phyloP scores from a whole-genome alignment of 1,140 invertebrate genomes.

The Rhagoletis zephyria region DNA sequence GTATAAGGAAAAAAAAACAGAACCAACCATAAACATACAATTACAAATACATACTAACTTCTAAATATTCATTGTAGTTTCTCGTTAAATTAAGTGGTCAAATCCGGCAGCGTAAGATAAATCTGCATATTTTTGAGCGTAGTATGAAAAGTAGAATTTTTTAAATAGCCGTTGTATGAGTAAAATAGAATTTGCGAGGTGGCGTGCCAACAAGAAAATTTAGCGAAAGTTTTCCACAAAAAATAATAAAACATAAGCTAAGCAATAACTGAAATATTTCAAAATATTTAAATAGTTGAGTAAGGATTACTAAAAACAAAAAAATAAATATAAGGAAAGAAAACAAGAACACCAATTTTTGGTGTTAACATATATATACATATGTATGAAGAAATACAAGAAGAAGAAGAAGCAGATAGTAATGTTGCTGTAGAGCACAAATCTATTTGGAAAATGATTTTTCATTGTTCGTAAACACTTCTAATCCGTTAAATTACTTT shows the following conservation, averaged over 20 bases:
- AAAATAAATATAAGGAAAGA: not conserved
- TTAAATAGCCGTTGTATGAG: not conserved
- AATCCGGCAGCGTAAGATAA: not conserved
- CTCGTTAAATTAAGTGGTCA: not conserved
- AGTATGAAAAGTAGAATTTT: not conserved
- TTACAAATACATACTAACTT: too few species aligned
- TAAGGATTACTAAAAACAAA: not conserved
- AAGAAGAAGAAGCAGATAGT: too few species aligned
- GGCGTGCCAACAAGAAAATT: conserved; percentile 22
- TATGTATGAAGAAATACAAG: too few species aligned
- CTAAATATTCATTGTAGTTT: not conserved
- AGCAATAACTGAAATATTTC: conserved; percentile 24
- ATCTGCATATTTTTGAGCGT: not conserved
- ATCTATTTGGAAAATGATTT: too few species aligned
- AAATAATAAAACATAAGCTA: not conserved
- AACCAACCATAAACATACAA: too few species aligned
- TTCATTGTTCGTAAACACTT: too few species aligned
- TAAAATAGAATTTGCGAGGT: not conserved
- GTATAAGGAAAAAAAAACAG: too few species aligned
- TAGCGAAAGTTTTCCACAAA: conserved; percentile 20
- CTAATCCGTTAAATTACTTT: too few species aligned
- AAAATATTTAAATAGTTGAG: not conserved
- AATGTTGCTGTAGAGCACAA: too few species aligned
- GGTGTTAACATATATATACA: too few species aligned
- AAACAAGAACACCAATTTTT: too few species aligned